Evolutionary conservation across 1,140 invertebrate species (phyloP), one percentile per base, ranked within the genome.

Genomic region (Drosophila ananassae): DNA sequence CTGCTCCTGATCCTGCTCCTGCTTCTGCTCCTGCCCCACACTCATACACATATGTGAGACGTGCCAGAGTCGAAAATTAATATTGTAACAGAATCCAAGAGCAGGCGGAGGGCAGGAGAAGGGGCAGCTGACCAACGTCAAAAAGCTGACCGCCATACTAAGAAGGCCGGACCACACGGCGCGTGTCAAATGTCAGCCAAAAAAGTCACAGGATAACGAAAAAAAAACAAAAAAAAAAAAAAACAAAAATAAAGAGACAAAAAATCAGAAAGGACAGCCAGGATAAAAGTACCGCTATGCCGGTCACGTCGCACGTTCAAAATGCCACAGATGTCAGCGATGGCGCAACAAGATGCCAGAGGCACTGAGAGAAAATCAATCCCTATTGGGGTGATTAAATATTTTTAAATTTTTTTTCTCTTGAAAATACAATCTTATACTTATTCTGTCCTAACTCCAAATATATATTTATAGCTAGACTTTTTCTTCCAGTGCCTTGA

Each of bases 281-380:
- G n/a, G 63, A 67, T 77, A 32, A 71, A 69, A 69, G 64, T 37
- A 44, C 51, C 37, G 79, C 68, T 87, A 89, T 89, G 83, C 83
- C 84, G 84, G 83, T 89, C 83, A 89, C 83, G 83, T 89, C 84
- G 84, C 79, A 89, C 79, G 83, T 89, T 83, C 79, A 89, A 89
- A 89, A 89, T 89, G 81, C 83, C 84, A 89, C 83, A 89, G 83
- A 89, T 89, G 83, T 89, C 84, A 89, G 83, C 83, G 81, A 79
- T 67, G 76, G 64, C 83, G 84, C 84, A 81, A 89, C 83, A 69
- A 77, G 74, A 57, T 55, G 71, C 21, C 69, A 17, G 7, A 2
- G 13, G 8, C 67, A 77, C 63, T 25, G 60, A 13, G n/a, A 63
- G 2, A 46, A 67, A 67, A 44, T 25, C 1, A 0, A 2, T 7